Conservation (phyloP, 2,113 vertebrate genomes). For the Phylloscopus trochilus region DNA sequence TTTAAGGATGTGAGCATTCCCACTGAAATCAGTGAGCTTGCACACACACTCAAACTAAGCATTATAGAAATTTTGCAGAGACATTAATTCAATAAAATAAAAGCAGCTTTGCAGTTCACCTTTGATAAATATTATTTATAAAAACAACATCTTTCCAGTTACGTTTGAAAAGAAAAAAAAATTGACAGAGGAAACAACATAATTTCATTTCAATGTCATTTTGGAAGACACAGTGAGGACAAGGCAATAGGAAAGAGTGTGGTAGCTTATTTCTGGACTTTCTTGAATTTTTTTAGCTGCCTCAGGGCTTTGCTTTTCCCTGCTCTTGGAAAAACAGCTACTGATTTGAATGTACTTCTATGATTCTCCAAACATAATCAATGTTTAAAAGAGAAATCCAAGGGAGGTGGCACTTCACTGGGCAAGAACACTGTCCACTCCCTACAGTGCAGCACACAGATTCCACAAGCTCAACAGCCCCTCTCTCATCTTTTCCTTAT, state of each 20-base stretch:
- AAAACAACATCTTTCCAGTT: conserved; percentile 64
- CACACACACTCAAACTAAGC: neutral
- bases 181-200: conserved; percentile 25
- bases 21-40: neutral
- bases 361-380: conserved; percentile 56
- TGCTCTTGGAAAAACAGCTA: conserved; percentile 64
- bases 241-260: neutral
- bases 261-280: conserved; percentile 62
- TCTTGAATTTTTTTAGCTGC: conserved; percentile 66
- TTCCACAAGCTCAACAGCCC: conserved; percentile 75
- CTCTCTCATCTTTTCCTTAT: conserved; percentile 76
- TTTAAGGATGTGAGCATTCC: neutral
- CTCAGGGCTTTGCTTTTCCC: conserved; percentile 50
- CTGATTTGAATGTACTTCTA: conserved; percentile 41
- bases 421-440: conserved; percentile 64
- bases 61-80: conserved; percentile 11
- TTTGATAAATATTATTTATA: conserved; percentile 72
- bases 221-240: conserved; percentile 33
- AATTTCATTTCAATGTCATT: conserved; percentile 43
- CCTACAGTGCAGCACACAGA: conserved; percentile 72
- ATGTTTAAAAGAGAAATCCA: conserved; percentile 64
- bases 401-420: conserved; percentile 56
- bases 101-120: conserved; percentile 70
- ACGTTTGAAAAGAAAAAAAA: conserved; percentile 47
- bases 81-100: neutral